Conservation (phyloP, 2,113 vertebrate species). For the Nansenia antarctica region DNA sequence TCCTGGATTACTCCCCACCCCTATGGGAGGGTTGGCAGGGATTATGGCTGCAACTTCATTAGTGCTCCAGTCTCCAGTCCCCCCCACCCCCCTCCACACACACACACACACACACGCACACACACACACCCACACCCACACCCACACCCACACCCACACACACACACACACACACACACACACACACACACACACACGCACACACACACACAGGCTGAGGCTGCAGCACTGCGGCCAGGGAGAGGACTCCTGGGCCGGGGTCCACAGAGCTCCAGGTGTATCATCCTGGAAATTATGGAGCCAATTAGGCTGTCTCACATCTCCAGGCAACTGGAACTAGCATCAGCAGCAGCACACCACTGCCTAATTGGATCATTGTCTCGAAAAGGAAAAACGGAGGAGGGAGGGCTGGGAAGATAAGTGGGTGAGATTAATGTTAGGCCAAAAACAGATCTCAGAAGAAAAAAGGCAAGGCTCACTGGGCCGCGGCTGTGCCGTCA, state of each 20-base stretch:
- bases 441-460: constrained; percentile 44
- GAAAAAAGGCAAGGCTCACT: too few relatives aligned
- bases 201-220: too few relatives aligned
- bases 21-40: constrained; percentile 20
- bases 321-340: constrained; percentile 67
- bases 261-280: constrained; percentile 51
- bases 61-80: constrained; percentile 39
- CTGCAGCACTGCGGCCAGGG: too few relatives aligned
- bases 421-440: constrained; percentile 55
- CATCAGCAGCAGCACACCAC: constrained; percentile 46
- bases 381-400: constrained; percentile 53
- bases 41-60: constrained; percentile 45
- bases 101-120: too few relatives aligned
- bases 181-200: too few relatives aligned
- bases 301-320: constrained; percentile 54
- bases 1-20: constrained; percentile 13
- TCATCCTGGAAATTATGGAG: constrained; percentile 49
- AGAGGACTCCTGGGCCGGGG: constrained; percentile 17
- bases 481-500: background rate
- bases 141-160: too few relatives aligned
- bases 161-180: too few relatives aligned
- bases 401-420: constrained; percentile 42
- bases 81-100: too few relatives aligned
- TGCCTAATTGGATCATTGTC: constrained; percentile 75
- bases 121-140: too few relatives aligned